Percentiles rank a stretch among this genome's conserved stretches.
Evolutionary conservation across 1,140 invertebrate genomes (phyloP).

Genomic region (Eulimnadia texana): DNA sequence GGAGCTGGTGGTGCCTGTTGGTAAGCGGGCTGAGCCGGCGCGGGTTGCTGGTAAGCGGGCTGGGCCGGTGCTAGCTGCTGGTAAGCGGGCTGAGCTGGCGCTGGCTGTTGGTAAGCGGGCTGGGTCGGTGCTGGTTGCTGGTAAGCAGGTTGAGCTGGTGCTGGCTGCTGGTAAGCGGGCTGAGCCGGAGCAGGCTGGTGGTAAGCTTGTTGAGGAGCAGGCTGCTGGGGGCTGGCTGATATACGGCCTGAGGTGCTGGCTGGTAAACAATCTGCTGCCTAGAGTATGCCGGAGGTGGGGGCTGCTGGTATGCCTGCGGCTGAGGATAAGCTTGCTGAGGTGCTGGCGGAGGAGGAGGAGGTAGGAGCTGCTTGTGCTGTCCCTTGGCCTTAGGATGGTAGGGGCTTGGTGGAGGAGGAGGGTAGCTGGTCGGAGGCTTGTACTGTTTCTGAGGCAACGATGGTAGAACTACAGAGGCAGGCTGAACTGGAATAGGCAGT

Average conservation of each 20-base stretch:
- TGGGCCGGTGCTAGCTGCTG: conserved; percentile 14
- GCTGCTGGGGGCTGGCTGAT: conserved; percentile 15
- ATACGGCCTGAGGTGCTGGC: conserved; percentile 1
- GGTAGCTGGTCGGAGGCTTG: neutral
- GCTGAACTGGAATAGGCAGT: conserved; percentile 20
- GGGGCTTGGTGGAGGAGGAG: conserved; percentile 9
- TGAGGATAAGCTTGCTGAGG: neutral
- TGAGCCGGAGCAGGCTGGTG: conserved; percentile 3
- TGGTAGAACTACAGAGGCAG: conserved; percentile 22
- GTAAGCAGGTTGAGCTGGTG: conserved; percentile 1
- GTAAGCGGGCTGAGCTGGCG: conserved; percentile 5
- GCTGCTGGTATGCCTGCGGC: neutral
- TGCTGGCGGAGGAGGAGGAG: neutral
- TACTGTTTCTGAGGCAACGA: conserved; percentile 18
- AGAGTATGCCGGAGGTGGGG: neutral
- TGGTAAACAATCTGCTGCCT: no score
- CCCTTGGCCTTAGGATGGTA: conserved; percentile 9
- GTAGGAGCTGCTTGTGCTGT: conserved; percentile 3
- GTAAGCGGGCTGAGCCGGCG: neutral
- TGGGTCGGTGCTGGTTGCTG: conserved; percentile 5
- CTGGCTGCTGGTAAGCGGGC: conserved; percentile 15
- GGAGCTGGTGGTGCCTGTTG: conserved; percentile 3
- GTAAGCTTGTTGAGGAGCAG: neutral
- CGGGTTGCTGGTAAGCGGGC: conserved; percentile 13
- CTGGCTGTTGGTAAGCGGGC: conserved; percentile 15